Conservation (phyloP, 2,797 vertebrate species). For the Pampus argenteus region DNA sequence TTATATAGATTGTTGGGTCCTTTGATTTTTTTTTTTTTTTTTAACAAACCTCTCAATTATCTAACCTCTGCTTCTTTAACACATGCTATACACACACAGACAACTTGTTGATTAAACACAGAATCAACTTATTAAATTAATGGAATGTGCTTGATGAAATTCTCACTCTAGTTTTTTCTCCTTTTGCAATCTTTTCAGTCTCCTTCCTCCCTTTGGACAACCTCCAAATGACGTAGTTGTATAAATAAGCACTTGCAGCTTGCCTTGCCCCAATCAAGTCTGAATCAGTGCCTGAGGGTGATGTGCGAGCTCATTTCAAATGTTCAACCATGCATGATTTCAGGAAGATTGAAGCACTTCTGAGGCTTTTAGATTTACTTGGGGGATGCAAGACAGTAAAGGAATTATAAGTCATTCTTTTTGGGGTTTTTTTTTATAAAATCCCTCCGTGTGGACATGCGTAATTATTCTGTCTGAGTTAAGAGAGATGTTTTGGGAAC, state of each 20-base stretch:
- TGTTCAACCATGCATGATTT: constrained; percentile 91
- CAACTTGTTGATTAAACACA: constrained; percentile 99
- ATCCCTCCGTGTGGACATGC: constrained; percentile 48
- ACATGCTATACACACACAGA: constrained; percentile 77
- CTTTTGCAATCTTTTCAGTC: constrained; percentile 54
- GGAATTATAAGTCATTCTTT: constrained; percentile 59
- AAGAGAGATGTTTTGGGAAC: constrained; percentile 32
- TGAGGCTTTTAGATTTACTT: constrained; percentile 77
- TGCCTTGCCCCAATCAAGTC: constrained; percentile 95
- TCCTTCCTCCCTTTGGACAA: constrained; percentile 86
- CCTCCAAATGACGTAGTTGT: constrained; percentile 91
- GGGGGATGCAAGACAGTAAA: constrained; percentile 61
- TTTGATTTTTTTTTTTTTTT: constrained; percentile 59
- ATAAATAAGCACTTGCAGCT: constrained; percentile 94
- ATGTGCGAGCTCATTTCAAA: constrained; percentile 95
- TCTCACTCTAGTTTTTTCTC: constrained; percentile 46
- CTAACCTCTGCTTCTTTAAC: constrained; percentile 72
- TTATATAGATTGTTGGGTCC: constrained; percentile 96
- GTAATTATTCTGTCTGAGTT: constrained; percentile 47
- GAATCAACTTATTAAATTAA: constrained; percentile 85
- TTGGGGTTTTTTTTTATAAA: constrained; percentile 31
- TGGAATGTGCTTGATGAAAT: constrained; percentile 75
- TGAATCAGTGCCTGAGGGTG: constrained; percentile 92
- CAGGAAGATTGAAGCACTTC: constrained; percentile 85
- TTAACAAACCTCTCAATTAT: constrained; percentile 57